These are phyloP conservation scores for Lumbricus terrestris DNA, from an alignment of 2,888 invertebrate genomes.

Conservation along the genomic window DNA sequence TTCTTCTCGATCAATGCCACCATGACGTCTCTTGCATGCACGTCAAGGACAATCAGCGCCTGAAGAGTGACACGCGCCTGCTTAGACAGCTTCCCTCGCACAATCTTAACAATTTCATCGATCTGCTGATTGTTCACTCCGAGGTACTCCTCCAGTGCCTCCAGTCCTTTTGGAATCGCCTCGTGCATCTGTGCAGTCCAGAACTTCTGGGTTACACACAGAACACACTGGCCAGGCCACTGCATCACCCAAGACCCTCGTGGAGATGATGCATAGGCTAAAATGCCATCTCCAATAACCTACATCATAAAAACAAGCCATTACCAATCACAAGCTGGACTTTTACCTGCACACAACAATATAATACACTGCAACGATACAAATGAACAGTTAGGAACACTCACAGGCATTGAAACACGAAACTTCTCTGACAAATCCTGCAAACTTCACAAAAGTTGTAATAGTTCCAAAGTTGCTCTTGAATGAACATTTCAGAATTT, in stretches of 20 bases:
- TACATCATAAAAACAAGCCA: conserved; percentile 35
- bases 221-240: conserved; percentile 63
- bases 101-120: conserved; percentile 71
- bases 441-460: too few species aligned
- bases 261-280: conserved; percentile 68
- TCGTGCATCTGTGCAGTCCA: conserved; percentile 57
- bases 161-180: conserved; percentile 48
- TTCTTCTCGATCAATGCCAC: conserved; percentile 48
- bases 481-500: background rate
- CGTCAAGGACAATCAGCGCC: conserved; percentile 73
- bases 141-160: conserved; percentile 67
- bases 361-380: background rate
- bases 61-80: conserved; percentile 60
- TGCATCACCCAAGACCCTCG: conserved; percentile 59
- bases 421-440: too few species aligned
- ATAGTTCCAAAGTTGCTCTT: background rate
- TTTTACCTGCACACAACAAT: background rate
- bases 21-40: conserved; percentile 61
- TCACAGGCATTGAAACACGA: too few species aligned
- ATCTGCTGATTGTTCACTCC: conserved; percentile 74
- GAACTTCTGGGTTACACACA: conserved; percentile 45
- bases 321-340: background rate
- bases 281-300: conserved; percentile 68
- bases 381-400: background rate
- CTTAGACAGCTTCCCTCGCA: conserved; percentile 63